A percentile compares a stretch with the other conserved stretches of the same genome.
Conservation (phyloP, 2,888 invertebrate species). For the Amphipyra berbera region DNA sequence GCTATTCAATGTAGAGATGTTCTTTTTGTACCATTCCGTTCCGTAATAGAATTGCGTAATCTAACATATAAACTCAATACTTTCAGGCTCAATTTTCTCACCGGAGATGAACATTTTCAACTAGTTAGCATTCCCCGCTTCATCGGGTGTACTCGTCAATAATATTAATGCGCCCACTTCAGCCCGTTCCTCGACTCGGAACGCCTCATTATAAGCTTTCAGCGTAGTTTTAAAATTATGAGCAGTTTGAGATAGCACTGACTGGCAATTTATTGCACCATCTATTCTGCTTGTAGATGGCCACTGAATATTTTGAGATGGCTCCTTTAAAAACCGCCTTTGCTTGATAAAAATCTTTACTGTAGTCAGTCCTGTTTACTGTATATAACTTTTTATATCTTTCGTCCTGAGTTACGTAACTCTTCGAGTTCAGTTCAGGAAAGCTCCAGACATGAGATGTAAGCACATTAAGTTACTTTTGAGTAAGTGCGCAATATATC, state of each 20-base stretch:
- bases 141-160: conserved; percentile 69
- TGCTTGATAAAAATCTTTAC: conserved; percentile 49
- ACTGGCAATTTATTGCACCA: conserved; percentile 70
- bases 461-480: conserved; percentile 22
- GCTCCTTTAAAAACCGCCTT: conserved; percentile 47
- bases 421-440: conserved; percentile 51
- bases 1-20: conserved; percentile 7
- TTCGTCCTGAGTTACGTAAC: conserved; percentile 72
- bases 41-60: conserved; percentile 15
- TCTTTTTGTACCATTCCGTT: conserved; percentile 5
- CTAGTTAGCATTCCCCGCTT: conserved; percentile 70
- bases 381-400: conserved; percentile 63
- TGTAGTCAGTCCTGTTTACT: conserved; percentile 50
- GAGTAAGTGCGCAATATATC: conserved; percentile 10
- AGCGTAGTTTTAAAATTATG: conserved; percentile 76
- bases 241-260: conserved; percentile 69
- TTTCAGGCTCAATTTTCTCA: conserved; percentile 41
- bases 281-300: conserved; percentile 62
- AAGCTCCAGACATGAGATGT: conserved; percentile 56
- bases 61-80: conserved; percentile 6
- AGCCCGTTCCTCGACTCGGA: conserved; percentile 66
- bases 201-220: conserved; percentile 79
- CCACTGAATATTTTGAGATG: conserved; percentile 56
- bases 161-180: conserved; percentile 76
- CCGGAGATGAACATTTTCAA: conserved; percentile 60